These are phyloP conservation scores for Drosophila kuntzei DNA, from an alignment of 2,888 invertebrate genomes.

Conservation along the genomic window DNA sequence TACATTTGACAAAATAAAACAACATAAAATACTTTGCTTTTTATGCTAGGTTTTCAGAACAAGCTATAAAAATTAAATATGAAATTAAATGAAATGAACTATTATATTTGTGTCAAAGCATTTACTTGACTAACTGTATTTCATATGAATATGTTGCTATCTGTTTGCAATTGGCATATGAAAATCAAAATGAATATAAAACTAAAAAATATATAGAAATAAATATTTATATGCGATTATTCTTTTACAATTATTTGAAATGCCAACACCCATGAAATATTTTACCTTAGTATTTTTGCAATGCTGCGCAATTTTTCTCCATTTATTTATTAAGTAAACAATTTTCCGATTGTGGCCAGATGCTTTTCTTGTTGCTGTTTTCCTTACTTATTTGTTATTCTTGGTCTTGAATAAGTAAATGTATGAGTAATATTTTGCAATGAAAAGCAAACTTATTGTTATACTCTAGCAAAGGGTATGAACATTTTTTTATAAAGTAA, in stretches of 20 bases:
- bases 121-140: too few relatives aligned
- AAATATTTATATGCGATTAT: slow-evolving; percentile 36
- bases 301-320: slow-evolving; percentile 50
- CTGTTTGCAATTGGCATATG: slow-evolving; percentile 32
- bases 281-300: slow-evolving; percentile 14
- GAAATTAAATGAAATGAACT: too few relatives aligned
- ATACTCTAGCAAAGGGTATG: background rate
- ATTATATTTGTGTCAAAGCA: too few relatives aligned
- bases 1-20: too few relatives aligned
- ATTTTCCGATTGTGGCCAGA: slow-evolving; percentile 49
- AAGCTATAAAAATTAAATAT: too few relatives aligned
- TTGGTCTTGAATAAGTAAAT: slow-evolving; percentile 13
- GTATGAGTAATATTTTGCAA: slow-evolving; percentile 9
- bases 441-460: background rate
- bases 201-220: background rate
- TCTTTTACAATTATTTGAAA: slow-evolving; percentile 63
- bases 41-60: too few relatives aligned
- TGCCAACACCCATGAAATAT: slow-evolving; percentile 35
- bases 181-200: background rate
- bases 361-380: slow-evolving; percentile 22
- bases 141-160: slow-evolving; percentile 8
- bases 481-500: background rate
- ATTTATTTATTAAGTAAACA: slow-evolving; percentile 73
- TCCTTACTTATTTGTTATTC: slow-evolving; percentile 4
- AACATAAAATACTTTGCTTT: too few relatives aligned